Base-by-base conservation (phyloP, 2,797 vertebrate genomes). In the Sebastes dallii region DNA sequence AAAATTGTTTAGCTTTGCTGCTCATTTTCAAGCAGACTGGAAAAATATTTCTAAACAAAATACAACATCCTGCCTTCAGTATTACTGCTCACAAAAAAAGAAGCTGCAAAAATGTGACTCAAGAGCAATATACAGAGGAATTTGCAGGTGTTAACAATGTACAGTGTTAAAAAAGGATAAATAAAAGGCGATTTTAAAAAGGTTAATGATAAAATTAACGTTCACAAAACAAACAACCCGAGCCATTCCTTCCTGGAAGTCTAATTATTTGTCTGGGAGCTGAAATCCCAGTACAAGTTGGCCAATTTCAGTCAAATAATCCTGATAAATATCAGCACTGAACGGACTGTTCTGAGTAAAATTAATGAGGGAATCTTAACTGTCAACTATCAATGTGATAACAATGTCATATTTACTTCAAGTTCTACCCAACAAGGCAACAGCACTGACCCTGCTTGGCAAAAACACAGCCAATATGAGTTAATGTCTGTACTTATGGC, bases 331-430 rank as follows among this genome's bases (percentile, higher is more conserved):
- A 30, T 32, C 64, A 75, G 24, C 39, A 64, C 30, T 34, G 25
- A 68, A 62, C 20, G 2, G 22, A 74, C 16, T 22, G 56, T 11
- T 29, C 13, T 30, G 54, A 36, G 25, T 13, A 25, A 32, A 66
- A 66, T 29, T n/a, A 71, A 59, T 22, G 18, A 62, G 39, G 20
- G 74, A 58, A 59, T 52, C 34, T 58, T 18, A 58, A 58, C 42
- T 1, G 8, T 71, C 13, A 36, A 50, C 55, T 59, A 78, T 83
- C 67, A 80, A 80, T 76, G 78, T 84, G 85, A 89, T 79, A 80
- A 82, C 42, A 8, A 65, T 22, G 60, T 54, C 20, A 58, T 24
- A 50, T 58, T 20, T 61, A 27, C 42, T 70, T 75, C 3, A 32
- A 52, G 50, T 64, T 80, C 67, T 73, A 75, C 52, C 66, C 56